Evolutionary conservation across 2,113 vertebrate genomes (phyloP).

Genomic region (Calyptomena viridis): DNA sequence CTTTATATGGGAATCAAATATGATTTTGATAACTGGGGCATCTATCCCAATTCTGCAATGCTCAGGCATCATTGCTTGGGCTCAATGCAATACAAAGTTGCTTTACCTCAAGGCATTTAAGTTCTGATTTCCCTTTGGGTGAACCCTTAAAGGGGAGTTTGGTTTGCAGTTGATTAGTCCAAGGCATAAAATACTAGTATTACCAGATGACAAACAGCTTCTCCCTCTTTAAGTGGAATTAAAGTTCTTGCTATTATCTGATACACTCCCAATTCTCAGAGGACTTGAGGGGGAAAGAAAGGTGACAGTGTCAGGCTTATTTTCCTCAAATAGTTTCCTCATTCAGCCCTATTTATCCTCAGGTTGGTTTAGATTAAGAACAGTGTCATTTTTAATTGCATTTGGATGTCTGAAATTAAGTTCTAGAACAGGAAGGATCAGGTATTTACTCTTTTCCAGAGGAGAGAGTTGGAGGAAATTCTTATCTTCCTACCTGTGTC

Average conservation of each 20-base stretch:
- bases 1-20: not conserved
- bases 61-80: not conserved
- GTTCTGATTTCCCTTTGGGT: not conserved
- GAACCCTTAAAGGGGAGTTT: not conserved
- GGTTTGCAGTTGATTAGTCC: not conserved
- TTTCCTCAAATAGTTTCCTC: not conserved
- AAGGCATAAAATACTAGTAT: not conserved
- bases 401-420: conserved; percentile 1
- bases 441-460: not conserved
- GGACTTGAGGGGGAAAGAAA: not conserved
- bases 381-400: conserved; percentile 29
- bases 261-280: not conserved
- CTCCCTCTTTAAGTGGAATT: not conserved
- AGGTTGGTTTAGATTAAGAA: not conserved
- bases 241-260: not conserved
- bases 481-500: conserved; percentile 15
- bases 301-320: not conserved
- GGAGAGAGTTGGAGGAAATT: conserved; percentile 10
- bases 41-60: not conserved
- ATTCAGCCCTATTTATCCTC: not conserved
- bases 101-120: not conserved
- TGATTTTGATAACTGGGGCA: not conserved
- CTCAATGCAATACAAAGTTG: not conserved
- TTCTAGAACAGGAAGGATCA: not conserved
- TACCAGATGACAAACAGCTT: not conserved